Evolutionary conservation across 1,140 invertebrate species (phyloP).

Genomic region (Drosophila sp.): DNA sequence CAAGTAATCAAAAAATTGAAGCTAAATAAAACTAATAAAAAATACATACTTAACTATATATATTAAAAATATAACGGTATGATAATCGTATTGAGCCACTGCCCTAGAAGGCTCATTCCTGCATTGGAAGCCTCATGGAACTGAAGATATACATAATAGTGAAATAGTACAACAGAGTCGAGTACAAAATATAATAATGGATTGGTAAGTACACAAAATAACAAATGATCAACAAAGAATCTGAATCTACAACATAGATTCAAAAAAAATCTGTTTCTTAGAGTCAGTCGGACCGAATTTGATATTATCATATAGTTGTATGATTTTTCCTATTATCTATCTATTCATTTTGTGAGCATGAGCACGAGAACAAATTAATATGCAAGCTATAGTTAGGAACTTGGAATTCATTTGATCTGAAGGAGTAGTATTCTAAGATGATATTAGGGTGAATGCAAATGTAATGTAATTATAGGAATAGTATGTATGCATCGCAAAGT

Average conservation of each 20-base stretch:
- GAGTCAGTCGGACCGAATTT: slow-evolving; percentile 5
- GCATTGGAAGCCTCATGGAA: slow-evolving; percentile 29
- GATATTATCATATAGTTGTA: not conserved
- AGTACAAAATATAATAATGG: slow-evolving; percentile 12
- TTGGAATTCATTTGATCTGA: slow-evolving; percentile 11
- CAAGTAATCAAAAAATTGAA: not conserved
- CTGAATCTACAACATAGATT: slow-evolving; percentile 11
- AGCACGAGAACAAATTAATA: not conserved
- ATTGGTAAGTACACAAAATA: slow-evolving; percentile 17
- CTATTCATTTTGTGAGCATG: slow-evolving; percentile 2
- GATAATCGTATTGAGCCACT: slow-evolving; percentile 28
- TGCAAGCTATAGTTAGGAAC: slow-evolving; percentile 12
- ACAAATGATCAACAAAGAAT: slow-evolving; percentile 35
- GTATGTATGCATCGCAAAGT: slow-evolving; percentile 32
- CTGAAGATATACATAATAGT: slow-evolving; percentile 23
- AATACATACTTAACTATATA: not conserved
- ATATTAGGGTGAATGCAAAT: slow-evolving; percentile 4
- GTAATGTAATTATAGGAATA: slow-evolving; percentile 7
- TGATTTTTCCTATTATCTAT: slow-evolving; percentile 14
- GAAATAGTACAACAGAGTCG: slow-evolving; percentile 26
- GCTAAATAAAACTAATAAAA: slow-evolving; percentile 10
- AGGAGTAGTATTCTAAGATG: slow-evolving; percentile 4
- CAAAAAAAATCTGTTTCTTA: slow-evolving; percentile 10
- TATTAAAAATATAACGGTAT: slow-evolving; percentile 33
- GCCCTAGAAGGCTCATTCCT: slow-evolving; percentile 19